phyloP scores from a whole-genome alignment of 2,113 vertebrate genomes.

The Anoplopoma fimbria region DNA sequence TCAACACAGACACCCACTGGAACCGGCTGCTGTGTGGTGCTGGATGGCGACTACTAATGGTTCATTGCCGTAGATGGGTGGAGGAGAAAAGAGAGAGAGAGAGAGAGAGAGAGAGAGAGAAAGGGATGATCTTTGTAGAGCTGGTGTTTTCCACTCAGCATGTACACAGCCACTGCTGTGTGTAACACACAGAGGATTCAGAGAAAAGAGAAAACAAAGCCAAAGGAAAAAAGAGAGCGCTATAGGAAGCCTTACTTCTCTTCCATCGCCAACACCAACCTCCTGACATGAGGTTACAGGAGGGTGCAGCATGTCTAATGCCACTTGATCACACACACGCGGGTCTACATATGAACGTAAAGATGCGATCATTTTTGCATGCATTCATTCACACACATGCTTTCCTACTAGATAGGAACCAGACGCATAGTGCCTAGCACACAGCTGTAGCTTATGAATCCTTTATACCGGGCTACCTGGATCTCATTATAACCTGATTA shows the following conservation, averaged over 20 bases:
- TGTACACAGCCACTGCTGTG: slow-evolving; percentile 48
- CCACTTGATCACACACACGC: slow-evolving; percentile 7
- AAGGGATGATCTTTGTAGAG: slow-evolving; percentile 51
- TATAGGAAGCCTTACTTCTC: neutral
- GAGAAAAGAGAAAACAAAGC: slow-evolving; percentile 29
- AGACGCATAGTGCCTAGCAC: neutral
- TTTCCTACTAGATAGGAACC: slow-evolving; percentile 3
- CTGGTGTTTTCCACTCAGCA: slow-evolving; percentile 56
- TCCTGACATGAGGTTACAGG: no score
- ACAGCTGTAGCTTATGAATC: slow-evolving; percentile 52
- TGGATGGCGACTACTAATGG: slow-evolving; percentile 58
- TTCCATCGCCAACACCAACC: neutral
- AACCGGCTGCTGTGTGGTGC: slow-evolving; percentile 47
- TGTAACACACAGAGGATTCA: slow-evolving; percentile 6
- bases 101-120: slow-evolving; percentile 45
- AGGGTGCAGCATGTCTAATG: slow-evolving; percentile 32
- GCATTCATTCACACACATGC: neutral
- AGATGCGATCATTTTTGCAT: neutral
- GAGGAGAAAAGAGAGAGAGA: slow-evolving; percentile 42
- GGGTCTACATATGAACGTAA: neutral
- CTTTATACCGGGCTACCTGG: slow-evolving; percentile 52
- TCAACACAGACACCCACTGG: slow-evolving; percentile 48
- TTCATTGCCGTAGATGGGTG: slow-evolving; percentile 57
- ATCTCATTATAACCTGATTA: slow-evolving; percentile 56
- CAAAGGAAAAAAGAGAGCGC: slow-evolving; percentile 9